A percentile compares a stretch with the other conserved stretches of the same genome.
These are phyloP conservation scores for Netelia virgata DNA, from an alignment of 2,888 invertebrate species.

Conservation along the genomic window DNA sequence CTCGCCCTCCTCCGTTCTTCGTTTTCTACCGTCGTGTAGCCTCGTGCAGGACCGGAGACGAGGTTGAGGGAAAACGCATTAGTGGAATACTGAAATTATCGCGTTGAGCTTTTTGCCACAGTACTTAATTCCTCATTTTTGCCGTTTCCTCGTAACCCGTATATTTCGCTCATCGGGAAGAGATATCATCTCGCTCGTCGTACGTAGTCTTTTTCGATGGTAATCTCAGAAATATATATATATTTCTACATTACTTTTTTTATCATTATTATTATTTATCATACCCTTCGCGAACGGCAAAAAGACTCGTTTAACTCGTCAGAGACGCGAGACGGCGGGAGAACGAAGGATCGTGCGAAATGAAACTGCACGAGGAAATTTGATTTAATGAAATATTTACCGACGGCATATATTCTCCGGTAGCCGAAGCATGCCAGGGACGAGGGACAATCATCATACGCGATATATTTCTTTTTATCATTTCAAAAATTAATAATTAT, in stretches of 20 bases:
- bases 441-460: neutral
- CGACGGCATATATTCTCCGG: neutral
- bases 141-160: conserved; percentile 7
- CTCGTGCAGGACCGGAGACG: conserved; percentile 14
- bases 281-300: neutral
- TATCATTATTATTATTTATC: neutral
- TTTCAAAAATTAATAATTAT: too few species aligned
- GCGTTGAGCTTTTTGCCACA: conserved; percentile 50
- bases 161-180: conserved; percentile 12
- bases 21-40: conserved; percentile 68
- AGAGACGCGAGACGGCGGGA: neutral
- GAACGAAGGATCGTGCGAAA: neutral
- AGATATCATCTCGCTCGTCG: conserved; percentile 3
- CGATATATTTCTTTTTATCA: neutral
- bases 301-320: neutral
- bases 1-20: conserved; percentile 20
- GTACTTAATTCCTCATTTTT: conserved; percentile 58
- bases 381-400: conserved; percentile 17
- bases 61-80: conserved; percentile 67
- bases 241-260: neutral
- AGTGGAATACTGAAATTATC: conserved; percentile 73
- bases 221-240: neutral
- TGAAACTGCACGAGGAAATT: conserved; percentile 34
- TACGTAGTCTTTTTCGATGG: neutral
- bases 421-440: neutral